Base-by-base conservation (phyloP, 2,113 vertebrate genomes). In the Arvicanthis niloticus region DNA sequence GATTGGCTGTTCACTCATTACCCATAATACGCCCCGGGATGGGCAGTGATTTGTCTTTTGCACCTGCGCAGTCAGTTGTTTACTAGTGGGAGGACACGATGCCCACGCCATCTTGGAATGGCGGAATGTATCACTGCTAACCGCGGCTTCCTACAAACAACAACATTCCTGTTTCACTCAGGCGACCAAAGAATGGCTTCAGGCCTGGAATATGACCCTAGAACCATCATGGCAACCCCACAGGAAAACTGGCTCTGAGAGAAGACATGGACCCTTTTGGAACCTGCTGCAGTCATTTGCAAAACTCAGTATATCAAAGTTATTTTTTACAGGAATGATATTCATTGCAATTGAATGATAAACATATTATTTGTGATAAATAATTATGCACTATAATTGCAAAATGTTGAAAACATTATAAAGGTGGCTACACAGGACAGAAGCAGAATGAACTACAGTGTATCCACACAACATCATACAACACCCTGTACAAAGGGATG, bases 371-470 rank as follows among this genome's bases (percentile, higher is more conserved):
- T 73, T 86, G 53, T 84, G 42, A 34, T 26, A 40, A 51, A 73
- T 91, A 88, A 65, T 80, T 75, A 51, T 68, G 80, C 31, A 58
- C 24, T 87, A 58, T 67, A 90, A 96, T 40, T 84, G 22, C 12
- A 91, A 92, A 91, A 91, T 76, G 68, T 40, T 65, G 9, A 53
- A 77, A 96, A 81, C 3, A 86, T 76, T 48, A 40, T 70, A 94
- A 92, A 17, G 65, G 53, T 51, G 67, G 40, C 3, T 68, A 48
- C 6, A 12, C 9, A 15, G 58, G 42, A 91, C 31, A 95, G 22
- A 76, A 40, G 7, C 19, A 73, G 60, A 48, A 77, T 78, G 56
- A 40, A 72, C 42, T 48, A 37, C 6, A 65, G 21, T n/a, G 22
- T 45, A 72, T 51, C 45, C 75, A 90, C 45, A 77, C 45, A 16